These are phyloP conservation scores for Schizaphis graminum DNA, from an alignment of 2,888 invertebrate species.

Conservation along the genomic window DNA sequence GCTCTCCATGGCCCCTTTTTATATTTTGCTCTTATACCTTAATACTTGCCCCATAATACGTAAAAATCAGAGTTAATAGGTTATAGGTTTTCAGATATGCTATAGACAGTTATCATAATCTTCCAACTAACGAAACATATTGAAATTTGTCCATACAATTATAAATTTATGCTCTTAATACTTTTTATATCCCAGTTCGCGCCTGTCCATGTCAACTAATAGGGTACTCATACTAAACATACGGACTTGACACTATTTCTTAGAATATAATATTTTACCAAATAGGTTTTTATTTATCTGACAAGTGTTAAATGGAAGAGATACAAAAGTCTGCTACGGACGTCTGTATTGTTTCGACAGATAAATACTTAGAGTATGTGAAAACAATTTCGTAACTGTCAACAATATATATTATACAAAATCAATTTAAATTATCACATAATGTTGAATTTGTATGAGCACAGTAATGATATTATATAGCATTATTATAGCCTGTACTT, in stretches of 20 bases:
- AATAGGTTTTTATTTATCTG: conserved; percentile 28
- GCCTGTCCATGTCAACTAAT: not conserved
- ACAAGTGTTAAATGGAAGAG: not conserved
- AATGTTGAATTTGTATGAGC: not conserved
- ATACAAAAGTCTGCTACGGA: not conserved
- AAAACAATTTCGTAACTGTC: conserved; percentile 43
- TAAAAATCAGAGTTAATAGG: no score
- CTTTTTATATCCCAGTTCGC: no score
- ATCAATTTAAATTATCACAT: conserved; percentile 4
- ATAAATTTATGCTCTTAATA: no score
- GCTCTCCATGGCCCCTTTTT: no score
- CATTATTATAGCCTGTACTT: not conserved
- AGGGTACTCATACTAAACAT: not conserved
- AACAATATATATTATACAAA: not conserved
- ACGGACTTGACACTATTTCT: not conserved
- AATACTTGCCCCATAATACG: no score
- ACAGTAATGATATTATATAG: not conserved
- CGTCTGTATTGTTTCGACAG: not conserved
- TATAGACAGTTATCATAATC: no score
- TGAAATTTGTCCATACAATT: no score
- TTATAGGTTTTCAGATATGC: no score
- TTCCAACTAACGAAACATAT: no score
- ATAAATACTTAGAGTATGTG: not conserved
- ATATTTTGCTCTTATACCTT: no score
- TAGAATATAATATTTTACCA: not conserved